Evolutionary conservation across 2,888 invertebrate species (phyloP).

Genomic region (Pseudolycoriella hygida): DNA sequence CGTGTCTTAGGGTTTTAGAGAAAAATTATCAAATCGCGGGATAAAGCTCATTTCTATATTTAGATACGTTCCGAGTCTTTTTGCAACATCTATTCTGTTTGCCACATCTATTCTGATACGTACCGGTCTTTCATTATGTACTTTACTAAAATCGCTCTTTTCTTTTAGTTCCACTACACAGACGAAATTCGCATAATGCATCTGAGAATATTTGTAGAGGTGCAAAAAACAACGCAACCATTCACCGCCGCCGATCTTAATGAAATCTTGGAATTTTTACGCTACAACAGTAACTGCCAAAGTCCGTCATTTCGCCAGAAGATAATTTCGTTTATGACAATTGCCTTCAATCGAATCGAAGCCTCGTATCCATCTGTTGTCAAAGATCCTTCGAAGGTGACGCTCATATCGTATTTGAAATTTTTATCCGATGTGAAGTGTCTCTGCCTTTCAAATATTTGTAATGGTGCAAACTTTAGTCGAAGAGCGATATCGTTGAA

Average conservation of each 20-base stretch:
- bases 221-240: slow-evolving; percentile 51
- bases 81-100: too few species aligned
- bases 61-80: too few species aligned
- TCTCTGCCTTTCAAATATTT: slow-evolving; percentile 36
- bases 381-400: slow-evolving; percentile 12
- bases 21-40: too few species aligned
- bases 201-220: slow-evolving; percentile 52
- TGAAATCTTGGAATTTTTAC: slow-evolving; percentile 41
- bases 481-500: slow-evolving; percentile 40
- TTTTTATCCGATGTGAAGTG: slow-evolving; percentile 33
- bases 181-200: slow-evolving; percentile 48
- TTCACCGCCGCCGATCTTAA: slow-evolving; percentile 42
- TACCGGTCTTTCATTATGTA: too few species aligned
- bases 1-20: too few species aligned
- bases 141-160: neutral
- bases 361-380: slow-evolving; percentile 16
- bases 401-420: slow-evolving; percentile 22
- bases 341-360: slow-evolving; percentile 35
- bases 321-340: slow-evolving; percentile 48
- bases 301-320: slow-evolving; percentile 49
- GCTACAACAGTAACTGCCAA: slow-evolving; percentile 50
- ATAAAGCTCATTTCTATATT: too few species aligned
- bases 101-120: too few species aligned
- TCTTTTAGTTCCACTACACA: slow-evolving; percentile 10
- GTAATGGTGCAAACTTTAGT: slow-evolving; percentile 42